Conservation (phyloP, 2,113 vertebrate species). For the Stercorarius parasiticus region DNA sequence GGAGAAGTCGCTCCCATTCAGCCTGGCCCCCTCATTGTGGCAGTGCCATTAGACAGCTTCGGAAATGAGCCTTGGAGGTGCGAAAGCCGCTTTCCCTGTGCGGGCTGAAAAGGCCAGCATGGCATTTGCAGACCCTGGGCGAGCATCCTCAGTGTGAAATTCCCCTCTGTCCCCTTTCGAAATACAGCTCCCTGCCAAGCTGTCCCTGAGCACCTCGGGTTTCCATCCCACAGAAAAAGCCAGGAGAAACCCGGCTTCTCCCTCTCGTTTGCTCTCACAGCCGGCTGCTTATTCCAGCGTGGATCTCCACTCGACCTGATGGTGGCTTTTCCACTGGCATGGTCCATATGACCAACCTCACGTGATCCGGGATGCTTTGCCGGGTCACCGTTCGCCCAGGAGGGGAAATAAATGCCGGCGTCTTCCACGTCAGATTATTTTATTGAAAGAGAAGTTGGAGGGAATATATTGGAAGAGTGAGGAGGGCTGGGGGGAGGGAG, state of each 20-base stretch:
- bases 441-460: neutral
- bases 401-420: neutral
- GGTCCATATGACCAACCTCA: neutral
- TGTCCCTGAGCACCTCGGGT: neutral
- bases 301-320: neutral
- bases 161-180: neutral
- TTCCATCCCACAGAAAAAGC: neutral
- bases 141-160: neutral
- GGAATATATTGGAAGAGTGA: neutral
- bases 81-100: neutral
- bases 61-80: neutral
- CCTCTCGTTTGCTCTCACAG: neutral
- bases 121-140: constrained; percentile 7
- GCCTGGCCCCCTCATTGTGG: neutral
- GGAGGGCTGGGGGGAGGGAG: neutral
- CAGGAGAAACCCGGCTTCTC: neutral
- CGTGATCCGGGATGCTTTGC: neutral
- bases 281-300: neutral
- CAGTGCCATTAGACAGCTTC: neutral
- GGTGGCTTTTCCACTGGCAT: neutral
- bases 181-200: neutral
- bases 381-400: rapidly evolving
- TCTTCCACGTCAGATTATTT: neutral
- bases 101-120: neutral
- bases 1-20: neutral